A percentile compares a stretch with the other conserved stretches of the same genome.
Evolutionary conservation across 2,797 vertebrate genomes (phyloP).

Genomic region (Coilia nasus): DNA sequence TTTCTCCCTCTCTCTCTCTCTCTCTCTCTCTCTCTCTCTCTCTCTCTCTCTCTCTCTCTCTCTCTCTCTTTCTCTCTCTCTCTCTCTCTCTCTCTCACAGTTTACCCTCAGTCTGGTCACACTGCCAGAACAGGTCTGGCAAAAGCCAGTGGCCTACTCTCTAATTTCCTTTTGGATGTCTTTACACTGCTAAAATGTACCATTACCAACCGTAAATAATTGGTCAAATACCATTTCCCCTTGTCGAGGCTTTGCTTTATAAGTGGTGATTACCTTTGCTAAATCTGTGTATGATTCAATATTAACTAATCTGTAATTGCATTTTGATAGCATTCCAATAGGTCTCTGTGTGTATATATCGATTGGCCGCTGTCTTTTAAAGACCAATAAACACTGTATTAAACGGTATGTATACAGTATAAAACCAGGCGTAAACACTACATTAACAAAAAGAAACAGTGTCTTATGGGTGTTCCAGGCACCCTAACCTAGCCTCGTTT

Average conservation of each 20-base stretch:
- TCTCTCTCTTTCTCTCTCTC: too few species aligned
- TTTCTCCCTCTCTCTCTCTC: too few species aligned
- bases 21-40: too few species aligned
- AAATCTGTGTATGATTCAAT: neutral
- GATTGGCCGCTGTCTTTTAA: too few species aligned
- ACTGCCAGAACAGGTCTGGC: neutral
- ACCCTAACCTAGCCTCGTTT: neutral
- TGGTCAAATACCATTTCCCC: neutral
- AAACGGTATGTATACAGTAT: neutral
- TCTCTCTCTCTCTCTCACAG: too few species aligned
- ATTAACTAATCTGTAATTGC: neutral
- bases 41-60: too few species aligned
- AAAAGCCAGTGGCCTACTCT: neutral
- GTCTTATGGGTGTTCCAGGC: neutral
- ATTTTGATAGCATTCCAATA: too few species aligned
- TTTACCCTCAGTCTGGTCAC: neutral
- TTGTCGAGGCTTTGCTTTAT: neutral
- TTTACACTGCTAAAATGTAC: neutral
- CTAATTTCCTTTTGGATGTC: neutral
- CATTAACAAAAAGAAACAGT: neutral
- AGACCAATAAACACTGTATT: too few species aligned
- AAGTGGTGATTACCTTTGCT: neutral
- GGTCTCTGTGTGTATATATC: too few species aligned
- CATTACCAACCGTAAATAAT: neutral
- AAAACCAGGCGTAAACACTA: neutral